These are phyloP conservation scores for Eufriesea mexicana DNA, from an alignment of 1,140 invertebrate genomes.

Conservation along the genomic window DNA sequence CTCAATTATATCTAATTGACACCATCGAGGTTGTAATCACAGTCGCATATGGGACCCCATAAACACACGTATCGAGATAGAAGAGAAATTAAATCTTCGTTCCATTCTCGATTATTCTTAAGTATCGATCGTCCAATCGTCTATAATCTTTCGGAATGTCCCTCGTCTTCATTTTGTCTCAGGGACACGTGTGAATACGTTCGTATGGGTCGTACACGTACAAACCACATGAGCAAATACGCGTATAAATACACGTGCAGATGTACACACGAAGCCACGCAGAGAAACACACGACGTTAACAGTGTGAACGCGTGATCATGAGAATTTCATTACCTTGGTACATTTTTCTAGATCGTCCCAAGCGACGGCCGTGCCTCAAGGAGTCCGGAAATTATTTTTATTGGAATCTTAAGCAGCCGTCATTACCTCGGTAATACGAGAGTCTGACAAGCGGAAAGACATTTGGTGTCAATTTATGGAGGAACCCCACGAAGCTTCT, in stretches of 20 bases:
- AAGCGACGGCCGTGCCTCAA: constrained; percentile 67
- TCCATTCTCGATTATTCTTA: neutral
- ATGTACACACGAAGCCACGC: too few relatives aligned
- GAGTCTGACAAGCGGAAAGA: neutral
- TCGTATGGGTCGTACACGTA: neutral
- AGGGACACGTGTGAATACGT: constrained; percentile 20
- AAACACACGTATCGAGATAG: neutral
- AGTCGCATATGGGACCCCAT: too few relatives aligned
- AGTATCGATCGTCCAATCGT: neutral
- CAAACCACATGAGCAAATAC: too few relatives aligned
- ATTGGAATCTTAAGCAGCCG: constrained; percentile 48
- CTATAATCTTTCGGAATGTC: neutral
- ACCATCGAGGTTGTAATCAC: neutral
- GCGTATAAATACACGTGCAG: constrained; percentile 15
- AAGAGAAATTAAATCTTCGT: neutral
- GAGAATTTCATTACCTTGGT: constrained; percentile 73
- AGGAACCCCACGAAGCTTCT: neutral
- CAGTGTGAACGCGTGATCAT: constrained; percentile 20
- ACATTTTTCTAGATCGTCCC: constrained; percentile 74
- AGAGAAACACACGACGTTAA: neutral
- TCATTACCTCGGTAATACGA: constrained; percentile 19
- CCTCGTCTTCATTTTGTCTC: constrained; percentile 21
- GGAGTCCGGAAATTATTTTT: constrained; percentile 71
- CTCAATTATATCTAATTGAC: neutral
- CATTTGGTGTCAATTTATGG: constrained; percentile 9